Evolutionary conservation across 1,140 invertebrate species (phyloP).

Genomic region (Aphis craccivora): DNA sequence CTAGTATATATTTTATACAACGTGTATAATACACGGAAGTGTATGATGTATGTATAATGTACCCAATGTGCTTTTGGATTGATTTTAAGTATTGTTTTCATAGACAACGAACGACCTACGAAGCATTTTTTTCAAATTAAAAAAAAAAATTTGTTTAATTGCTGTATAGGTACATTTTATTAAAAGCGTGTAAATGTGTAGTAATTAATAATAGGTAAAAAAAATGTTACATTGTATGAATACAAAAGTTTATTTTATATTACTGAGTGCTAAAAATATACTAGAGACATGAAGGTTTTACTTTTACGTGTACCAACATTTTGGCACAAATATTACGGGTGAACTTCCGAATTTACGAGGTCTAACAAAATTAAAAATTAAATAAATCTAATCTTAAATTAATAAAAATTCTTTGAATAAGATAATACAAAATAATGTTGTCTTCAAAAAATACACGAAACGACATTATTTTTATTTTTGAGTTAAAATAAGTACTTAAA

Average conservation of each 20-base stretch:
- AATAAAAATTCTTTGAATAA: neutral
- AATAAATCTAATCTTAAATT: neutral
- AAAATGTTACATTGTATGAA: neutral
- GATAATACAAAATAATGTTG: neutral
- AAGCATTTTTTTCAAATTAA: neutral
- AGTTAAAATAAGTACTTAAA: neutral
- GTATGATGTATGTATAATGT: neutral
- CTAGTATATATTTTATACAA: neutral
- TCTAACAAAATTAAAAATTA: neutral
- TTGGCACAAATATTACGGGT: neutral
- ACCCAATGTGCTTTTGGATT: neutral
- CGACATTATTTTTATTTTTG: neutral
- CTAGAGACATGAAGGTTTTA: neutral
- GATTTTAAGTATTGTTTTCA: neutral
- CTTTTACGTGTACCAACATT: neutral
- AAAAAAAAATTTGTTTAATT: neutral
- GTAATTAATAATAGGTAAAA: neutral
- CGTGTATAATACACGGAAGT: neutral
- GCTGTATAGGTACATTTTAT: neutral
- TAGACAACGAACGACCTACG: neutral
- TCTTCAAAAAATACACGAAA: neutral
- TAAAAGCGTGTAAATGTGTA: neutral
- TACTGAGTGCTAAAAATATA: conserved; percentile 6
- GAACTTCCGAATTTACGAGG: neutral
- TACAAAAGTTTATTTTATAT: neutral